Evolutionary conservation across 2,888 invertebrate species (phyloP).

Genomic region (Laothoe populi): DNA sequence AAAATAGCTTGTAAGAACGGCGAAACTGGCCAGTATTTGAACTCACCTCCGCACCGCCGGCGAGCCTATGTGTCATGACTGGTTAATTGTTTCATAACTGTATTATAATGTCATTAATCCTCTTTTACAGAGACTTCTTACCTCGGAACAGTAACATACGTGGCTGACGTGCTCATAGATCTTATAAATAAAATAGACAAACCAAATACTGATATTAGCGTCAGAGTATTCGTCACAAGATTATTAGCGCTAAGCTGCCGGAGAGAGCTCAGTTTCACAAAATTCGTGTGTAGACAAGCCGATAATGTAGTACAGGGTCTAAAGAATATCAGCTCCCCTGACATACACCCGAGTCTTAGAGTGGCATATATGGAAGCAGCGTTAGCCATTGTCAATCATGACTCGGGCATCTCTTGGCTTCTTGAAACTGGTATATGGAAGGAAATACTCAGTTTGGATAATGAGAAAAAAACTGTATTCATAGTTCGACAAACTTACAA

Average conservation of each 20-base stretch:
- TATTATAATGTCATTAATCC: constrained; percentile 8
- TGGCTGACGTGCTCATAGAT: constrained; percentile 62
- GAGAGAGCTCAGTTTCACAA: constrained; percentile 86
- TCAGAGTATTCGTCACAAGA: constrained; percentile 86
- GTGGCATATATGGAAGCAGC: constrained; percentile 88
- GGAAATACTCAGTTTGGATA: constrained; percentile 86
- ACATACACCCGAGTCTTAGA: constrained; percentile 86
- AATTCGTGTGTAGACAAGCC: constrained; percentile 72
- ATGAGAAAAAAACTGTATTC: constrained; percentile 89
- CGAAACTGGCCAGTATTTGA: no score
- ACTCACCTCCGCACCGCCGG: no score
- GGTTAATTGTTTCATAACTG: not conserved
- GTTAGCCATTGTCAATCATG: constrained; percentile 84
- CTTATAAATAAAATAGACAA: constrained; percentile 46
- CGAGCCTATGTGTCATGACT: no score
- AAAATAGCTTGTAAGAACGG: no score
- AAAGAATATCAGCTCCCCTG: constrained; percentile 55
- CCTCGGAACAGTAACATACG: constrained; percentile 53
- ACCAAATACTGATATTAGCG: constrained; percentile 60
- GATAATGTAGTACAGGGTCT: constrained; percentile 55
- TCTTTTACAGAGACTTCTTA: constrained; percentile 64
- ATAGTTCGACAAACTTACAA: constrained; percentile 87
- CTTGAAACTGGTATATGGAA: constrained; percentile 87
- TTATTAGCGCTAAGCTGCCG: constrained; percentile 84
- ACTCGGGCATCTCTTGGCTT: constrained; percentile 87